phyloP scores from a whole-genome alignment of 2,888 invertebrate species.

The Scelioninae gen. 1 region DNA sequence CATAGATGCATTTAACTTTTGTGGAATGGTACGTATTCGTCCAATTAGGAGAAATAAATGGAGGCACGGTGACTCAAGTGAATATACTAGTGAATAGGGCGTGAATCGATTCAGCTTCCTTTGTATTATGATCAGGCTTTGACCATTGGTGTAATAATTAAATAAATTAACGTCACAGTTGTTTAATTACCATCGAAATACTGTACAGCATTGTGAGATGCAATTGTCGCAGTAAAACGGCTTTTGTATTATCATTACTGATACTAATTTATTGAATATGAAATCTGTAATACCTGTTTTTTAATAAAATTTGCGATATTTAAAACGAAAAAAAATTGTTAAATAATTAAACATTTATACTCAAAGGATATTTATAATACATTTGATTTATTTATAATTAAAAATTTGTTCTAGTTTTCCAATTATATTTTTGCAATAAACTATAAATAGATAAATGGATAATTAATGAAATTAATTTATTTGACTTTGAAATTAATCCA shows the following conservation, averaged over 20 bases:
- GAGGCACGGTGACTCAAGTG: constrained; percentile 81
- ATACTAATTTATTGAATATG: constrained; percentile 56
- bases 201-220: constrained; percentile 50
- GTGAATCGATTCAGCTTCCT: constrained; percentile 79
- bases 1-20: constrained; percentile 60
- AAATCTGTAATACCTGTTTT: constrained; percentile 58
- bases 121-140: constrained; percentile 82
- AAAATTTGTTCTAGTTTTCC: no score
- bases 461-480: no score
- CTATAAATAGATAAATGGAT: no score
- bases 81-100: constrained; percentile 76
- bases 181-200: constrained; percentile 77
- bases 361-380: neutral
- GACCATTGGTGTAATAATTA: constrained; percentile 82
- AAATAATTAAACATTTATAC: neutral
- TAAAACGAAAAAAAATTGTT: neutral
- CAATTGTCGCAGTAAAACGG: constrained; percentile 65
- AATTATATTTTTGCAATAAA: no score
- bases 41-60: constrained; percentile 84
- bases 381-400: neutral
- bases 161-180: constrained; percentile 82
- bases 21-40: constrained; percentile 73
- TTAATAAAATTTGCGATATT: constrained; percentile 10
- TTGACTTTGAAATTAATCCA: no score
- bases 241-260: constrained; percentile 63